phyloP scores from a whole-genome alignment of 2,797 vertebrate genomes.

The Nannoperca obscura region DNA sequence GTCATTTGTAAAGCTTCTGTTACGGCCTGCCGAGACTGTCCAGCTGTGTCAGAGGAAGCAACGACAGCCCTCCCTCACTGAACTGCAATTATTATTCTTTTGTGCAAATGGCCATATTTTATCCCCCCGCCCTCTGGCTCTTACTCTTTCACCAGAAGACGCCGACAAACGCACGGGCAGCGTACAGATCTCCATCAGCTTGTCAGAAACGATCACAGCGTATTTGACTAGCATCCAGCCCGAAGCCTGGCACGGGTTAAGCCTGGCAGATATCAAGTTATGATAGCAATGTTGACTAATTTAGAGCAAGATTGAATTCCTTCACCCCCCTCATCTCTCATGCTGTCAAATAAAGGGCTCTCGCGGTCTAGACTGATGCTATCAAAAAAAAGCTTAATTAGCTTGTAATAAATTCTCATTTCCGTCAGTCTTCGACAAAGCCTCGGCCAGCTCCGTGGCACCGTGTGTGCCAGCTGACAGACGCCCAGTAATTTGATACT shows the following conservation, averaged over 20 bases:
- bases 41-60: constrained; percentile 40
- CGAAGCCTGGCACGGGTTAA: constrained; percentile 32
- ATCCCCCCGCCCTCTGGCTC: background rate
- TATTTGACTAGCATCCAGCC: constrained; percentile 29
- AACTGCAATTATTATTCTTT: constrained; percentile 46
- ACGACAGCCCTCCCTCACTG: constrained; percentile 46
- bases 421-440: constrained; percentile 66
- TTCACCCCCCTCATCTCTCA: constrained; percentile 72
- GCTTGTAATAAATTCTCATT: constrained; percentile 82
- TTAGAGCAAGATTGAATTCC: constrained; percentile 78
- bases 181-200: constrained; percentile 13
- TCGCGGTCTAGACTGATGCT: constrained; percentile 71
- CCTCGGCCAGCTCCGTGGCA: constrained; percentile 37
- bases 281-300: constrained; percentile 77
- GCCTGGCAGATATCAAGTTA: constrained; percentile 67
- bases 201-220: background rate
- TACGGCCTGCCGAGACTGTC: constrained; percentile 29
- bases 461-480: constrained; percentile 66
- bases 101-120: constrained; percentile 22
- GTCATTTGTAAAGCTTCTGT: constrained; percentile 56
- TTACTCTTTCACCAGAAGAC: background rate
- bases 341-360: constrained; percentile 73
- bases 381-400: constrained; percentile 82
- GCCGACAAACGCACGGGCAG: background rate
- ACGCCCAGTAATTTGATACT: constrained; percentile 78